Conservation (phyloP, 1,140 invertebrate species). For the Halyomorpha halys region DNA sequence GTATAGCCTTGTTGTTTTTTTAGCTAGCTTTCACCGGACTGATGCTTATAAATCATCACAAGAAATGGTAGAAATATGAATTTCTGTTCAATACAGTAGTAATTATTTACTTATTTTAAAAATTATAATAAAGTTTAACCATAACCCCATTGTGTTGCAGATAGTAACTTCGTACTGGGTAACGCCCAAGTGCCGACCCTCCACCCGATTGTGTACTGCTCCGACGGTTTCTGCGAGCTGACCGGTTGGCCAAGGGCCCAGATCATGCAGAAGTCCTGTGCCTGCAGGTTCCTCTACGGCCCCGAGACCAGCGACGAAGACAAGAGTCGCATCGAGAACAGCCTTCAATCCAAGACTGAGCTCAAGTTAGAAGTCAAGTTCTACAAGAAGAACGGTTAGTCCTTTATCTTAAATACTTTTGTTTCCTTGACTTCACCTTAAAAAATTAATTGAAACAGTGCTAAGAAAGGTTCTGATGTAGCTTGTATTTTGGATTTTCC, state of each 20-base stretch:
- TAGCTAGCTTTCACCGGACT: no score
- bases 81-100: no score
- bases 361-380: constrained; percentile 88
- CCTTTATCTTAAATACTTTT: constrained; percentile 1
- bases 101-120: no score
- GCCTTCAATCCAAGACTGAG: constrained; percentile 79
- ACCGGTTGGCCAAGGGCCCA: constrained; percentile 87
- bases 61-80: no score
- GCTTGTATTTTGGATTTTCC: no score
- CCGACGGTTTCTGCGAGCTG: constrained; percentile 94
- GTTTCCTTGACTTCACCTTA: no score
- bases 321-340: constrained; percentile 76
- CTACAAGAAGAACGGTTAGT: constrained; percentile 88
- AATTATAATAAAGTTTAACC: no score
- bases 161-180: constrained; percentile 95
- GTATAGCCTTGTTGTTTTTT: no score
- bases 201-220: constrained; percentile 95
- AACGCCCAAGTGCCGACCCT: constrained; percentile 83
- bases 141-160: constrained; percentile 48
- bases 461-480: no score
- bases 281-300: constrained; percentile 91
- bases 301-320: constrained; percentile 81
- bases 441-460: no score
- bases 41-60: no score
- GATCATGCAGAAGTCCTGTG: constrained; percentile 94